A percentile compares a stretch with the other conserved stretches of the same genome.
Conservation (phyloP, 2,888 invertebrate species). For the Pachydiplax longipennis region DNA sequence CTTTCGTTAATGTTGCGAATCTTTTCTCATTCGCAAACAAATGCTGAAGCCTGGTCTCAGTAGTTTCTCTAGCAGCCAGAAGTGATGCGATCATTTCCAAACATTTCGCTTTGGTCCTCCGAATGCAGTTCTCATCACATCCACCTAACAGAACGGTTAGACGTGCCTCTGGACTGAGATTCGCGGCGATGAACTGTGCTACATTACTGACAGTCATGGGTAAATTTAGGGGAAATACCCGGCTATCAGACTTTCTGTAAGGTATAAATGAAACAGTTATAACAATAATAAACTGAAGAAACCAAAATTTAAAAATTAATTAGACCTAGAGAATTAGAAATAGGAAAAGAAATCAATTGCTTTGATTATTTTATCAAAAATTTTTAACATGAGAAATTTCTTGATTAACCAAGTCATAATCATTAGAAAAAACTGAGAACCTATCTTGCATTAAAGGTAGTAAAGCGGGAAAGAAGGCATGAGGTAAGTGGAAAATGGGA, state of each 20-base stretch:
- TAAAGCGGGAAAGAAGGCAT: no score
- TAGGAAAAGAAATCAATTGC: no score
- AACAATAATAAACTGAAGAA: background rate
- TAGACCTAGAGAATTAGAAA: no score
- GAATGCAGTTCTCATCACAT: slow-evolving; percentile 13
- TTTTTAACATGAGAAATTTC: no score
- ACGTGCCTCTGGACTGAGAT: slow-evolving; percentile 63
- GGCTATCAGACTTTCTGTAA: slow-evolving; percentile 73
- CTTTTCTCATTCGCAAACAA: background rate
- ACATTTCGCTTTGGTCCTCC: slow-evolving; percentile 21
- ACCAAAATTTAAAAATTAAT: background rate
- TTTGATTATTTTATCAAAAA: no score
- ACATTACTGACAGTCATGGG: slow-evolving; percentile 72
- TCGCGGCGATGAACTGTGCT: slow-evolving; percentile 75
- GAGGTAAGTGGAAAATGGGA: no score
- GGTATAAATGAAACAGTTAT: slow-evolving; percentile 48
- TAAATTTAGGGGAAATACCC: slow-evolving; percentile 70
- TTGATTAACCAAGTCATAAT: no score
- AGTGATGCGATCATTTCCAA: slow-evolving; percentile 8
- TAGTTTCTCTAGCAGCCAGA: background rate
- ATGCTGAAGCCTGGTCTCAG: slow-evolving; percentile 11
- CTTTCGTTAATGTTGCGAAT: background rate
- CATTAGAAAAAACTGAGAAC: no score
- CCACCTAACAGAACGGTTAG: slow-evolving; percentile 17
- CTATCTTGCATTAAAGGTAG: no score